Percentiles rank a stretch among this genome's conserved stretches.
Evolutionary conservation across 2,797 vertebrate genomes (phyloP).

Genomic region (Remorina albescens): DNA sequence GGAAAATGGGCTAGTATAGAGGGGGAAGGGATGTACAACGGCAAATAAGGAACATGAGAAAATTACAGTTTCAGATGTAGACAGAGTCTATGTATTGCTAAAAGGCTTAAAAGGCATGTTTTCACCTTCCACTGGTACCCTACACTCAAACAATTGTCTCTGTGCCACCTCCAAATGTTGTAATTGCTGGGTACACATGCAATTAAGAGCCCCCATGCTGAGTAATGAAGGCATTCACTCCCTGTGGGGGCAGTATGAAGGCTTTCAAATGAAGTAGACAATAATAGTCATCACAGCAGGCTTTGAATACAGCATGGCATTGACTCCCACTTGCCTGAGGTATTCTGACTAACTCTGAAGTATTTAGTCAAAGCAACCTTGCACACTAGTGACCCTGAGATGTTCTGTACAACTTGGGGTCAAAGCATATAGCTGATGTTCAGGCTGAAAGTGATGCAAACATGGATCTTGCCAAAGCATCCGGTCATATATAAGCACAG

Average conservation of each 20-base stretch:
- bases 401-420: constrained; percentile 27
- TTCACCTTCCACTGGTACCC: constrained; percentile 34
- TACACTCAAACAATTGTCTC: constrained; percentile 55
- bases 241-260: constrained; percentile 44
- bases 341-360: constrained; percentile 42
- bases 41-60: constrained; percentile 47
- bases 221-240: constrained; percentile 66
- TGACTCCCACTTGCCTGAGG: constrained; percentile 48
- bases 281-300: constrained; percentile 64
- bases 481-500: constrained; percentile 72
- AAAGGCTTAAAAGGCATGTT: constrained; percentile 46
- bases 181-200: constrained; percentile 65
- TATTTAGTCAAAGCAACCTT: constrained; percentile 48
- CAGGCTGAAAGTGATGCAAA: constrained; percentile 51
- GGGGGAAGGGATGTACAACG: neutral
- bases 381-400: constrained; percentile 56
- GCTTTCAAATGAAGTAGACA: constrained; percentile 64
- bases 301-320: constrained; percentile 51
- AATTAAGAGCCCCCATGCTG: constrained; percentile 65
- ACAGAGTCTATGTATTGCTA: constrained; percentile 11
- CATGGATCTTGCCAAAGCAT: constrained; percentile 60
- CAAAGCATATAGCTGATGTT: constrained; percentile 36
- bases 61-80: constrained; percentile 15
- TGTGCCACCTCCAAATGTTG: constrained; percentile 56
- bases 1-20: constrained; percentile 20